Percentiles rank a stretch among this genome's conserved stretches.
phyloP scores from a whole-genome alignment of 2,888 invertebrate genomes.

The Scrobipalpa atriplicella region DNA sequence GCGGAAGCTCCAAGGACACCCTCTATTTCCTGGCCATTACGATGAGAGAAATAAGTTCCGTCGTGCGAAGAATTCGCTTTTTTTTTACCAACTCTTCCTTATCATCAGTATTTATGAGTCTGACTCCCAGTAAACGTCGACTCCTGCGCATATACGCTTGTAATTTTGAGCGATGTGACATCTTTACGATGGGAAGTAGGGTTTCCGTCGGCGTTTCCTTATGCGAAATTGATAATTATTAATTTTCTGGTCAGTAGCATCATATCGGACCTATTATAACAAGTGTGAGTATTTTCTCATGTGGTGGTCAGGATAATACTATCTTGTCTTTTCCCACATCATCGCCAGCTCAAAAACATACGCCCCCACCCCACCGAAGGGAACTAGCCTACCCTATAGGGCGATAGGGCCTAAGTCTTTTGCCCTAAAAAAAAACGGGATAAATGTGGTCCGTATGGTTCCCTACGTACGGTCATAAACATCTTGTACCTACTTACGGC shows the following conservation, averaged over 20 bases:
- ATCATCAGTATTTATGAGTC: constrained; percentile 24
- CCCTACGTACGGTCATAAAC: no score
- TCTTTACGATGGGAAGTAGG: constrained; percentile 16
- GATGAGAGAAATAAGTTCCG: constrained; percentile 26
- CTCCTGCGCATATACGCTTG: constrained; percentile 15
- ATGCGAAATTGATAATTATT: constrained; percentile 12
- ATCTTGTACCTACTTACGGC: no score
- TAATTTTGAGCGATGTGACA: constrained; percentile 17
- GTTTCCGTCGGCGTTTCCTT: neutral
- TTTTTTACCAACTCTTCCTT: constrained; percentile 24
- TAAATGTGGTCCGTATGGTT: no score
- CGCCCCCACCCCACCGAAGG: no score
- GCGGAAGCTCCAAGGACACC: constrained; percentile 25
- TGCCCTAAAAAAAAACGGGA: no score
- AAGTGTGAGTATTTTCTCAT: no score
- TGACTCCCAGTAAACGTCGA: constrained; percentile 17
- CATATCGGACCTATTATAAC: no score
- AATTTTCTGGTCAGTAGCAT: neutral
- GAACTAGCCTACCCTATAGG: no score
- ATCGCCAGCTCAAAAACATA: no score
- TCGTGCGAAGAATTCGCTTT: constrained; percentile 24
- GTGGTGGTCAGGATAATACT: no score
- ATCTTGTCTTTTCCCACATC: neutral
- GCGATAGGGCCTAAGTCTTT: no score
- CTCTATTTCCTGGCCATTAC: constrained; percentile 23